Percentiles rank a stretch among this genome's conserved stretches.
phyloP scores from a whole-genome alignment of 1,140 invertebrate species.

The Tribolium madens region DNA sequence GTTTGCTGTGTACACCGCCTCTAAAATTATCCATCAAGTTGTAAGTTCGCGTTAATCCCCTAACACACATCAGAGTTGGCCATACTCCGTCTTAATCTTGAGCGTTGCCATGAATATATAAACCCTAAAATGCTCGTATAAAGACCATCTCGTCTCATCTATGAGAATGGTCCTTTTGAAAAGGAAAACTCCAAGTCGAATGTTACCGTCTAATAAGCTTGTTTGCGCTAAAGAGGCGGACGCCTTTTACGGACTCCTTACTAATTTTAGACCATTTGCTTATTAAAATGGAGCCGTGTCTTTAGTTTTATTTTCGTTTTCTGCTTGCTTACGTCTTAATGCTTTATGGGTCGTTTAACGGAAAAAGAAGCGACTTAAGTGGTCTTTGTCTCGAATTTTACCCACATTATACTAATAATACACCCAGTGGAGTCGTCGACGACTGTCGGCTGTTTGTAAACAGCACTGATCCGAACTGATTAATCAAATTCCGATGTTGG shows the following conservation, averaged over 20 bases:
- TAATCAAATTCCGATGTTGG: constrained; percentile 16
- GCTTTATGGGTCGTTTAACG: constrained; percentile 29
- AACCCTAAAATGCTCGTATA: constrained; percentile 53
- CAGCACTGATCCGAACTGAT: neutral
- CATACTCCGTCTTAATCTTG: constrained; percentile 61
- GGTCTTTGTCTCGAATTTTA: neutral
- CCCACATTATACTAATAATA: neutral
- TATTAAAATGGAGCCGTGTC: constrained; percentile 52
- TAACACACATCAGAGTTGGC: constrained; percentile 58
- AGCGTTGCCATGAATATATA: constrained; percentile 62
- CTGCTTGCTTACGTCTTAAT: constrained; percentile 26
- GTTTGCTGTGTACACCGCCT: constrained; percentile 59
- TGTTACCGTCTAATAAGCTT: constrained; percentile 46
- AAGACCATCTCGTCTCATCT: constrained; percentile 48
- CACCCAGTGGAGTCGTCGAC: neutral
- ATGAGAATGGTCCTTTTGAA: constrained; percentile 26
- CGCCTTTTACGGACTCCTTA: constrained; percentile 49
- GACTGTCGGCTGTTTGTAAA: neutral
- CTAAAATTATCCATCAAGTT: constrained; percentile 60
- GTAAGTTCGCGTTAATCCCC: constrained; percentile 58
- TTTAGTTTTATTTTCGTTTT: constrained; percentile 45
- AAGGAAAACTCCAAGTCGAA: constrained; percentile 10
- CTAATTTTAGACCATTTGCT: constrained; percentile 57
- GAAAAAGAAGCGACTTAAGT: constrained; percentile 23
- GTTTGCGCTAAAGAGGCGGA: constrained; percentile 51